A percentile compares a stretch with the other conserved stretches of the same genome.
Conservation (phyloP, 2,888 invertebrate species). For the Cremastinae sp. region DNA sequence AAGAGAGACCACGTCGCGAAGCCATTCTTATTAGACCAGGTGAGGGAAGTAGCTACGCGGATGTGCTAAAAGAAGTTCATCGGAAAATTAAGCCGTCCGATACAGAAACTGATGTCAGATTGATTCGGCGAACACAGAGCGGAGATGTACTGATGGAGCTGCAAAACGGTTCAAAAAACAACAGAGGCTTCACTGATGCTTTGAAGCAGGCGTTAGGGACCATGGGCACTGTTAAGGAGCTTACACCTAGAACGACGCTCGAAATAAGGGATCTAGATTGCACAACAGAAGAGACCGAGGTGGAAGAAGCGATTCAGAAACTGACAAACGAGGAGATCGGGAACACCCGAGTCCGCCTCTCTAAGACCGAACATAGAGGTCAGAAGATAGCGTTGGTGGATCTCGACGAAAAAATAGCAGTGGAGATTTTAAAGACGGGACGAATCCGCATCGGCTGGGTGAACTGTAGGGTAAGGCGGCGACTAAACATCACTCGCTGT, state of each 20-base stretch:
- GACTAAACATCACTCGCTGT: conserved; percentile 44
- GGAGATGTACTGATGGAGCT: conserved; percentile 43
- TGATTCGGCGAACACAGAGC: conserved; percentile 36
- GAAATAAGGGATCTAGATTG: conserved; percentile 52
- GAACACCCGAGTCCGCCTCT: conserved; percentile 35
- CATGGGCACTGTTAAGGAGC: conserved; percentile 1
- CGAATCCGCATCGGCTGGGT: conserved; percentile 41
- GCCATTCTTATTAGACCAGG: conserved; percentile 27
- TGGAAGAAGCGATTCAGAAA: conserved; percentile 30
- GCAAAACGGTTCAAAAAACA: conserved; percentile 6
- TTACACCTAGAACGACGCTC: conserved; percentile 20
- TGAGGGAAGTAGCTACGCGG: conserved; percentile 20
- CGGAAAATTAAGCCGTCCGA: conserved; percentile 31
- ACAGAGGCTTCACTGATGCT: neutral
- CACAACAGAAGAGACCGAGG: conserved; percentile 35
- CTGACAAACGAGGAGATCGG: neutral
- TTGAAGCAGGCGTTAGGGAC: conserved; percentile 19
- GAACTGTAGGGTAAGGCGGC: conserved; percentile 30
- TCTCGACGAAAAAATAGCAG: neutral
- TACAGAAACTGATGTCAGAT: conserved; percentile 2
- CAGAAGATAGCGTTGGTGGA: conserved; percentile 10
- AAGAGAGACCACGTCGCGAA: neutral
- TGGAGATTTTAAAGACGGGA: neutral
- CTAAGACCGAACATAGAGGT: conserved; percentile 15
- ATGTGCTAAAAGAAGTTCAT: conserved; percentile 22